Evolutionary conservation across 2,888 invertebrate genomes (phyloP).

Genomic region (Scrobipalpa atriplicella): DNA sequence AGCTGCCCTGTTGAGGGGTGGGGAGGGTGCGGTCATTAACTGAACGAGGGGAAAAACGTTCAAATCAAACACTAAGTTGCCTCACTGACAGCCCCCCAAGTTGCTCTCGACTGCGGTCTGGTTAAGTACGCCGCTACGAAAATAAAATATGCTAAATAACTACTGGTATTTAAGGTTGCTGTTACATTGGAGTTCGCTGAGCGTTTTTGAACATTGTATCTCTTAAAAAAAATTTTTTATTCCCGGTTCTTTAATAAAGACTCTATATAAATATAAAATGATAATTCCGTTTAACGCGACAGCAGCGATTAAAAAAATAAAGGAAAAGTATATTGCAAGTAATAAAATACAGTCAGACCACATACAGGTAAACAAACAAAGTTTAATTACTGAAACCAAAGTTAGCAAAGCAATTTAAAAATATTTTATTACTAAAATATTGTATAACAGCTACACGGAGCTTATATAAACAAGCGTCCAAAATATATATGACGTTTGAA

Average conservation of each 20-base stretch:
- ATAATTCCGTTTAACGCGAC: no score
- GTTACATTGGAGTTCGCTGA: neutral
- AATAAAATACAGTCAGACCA: no score
- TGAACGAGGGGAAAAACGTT: slow-evolving; percentile 64
- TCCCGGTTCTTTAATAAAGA: neutral
- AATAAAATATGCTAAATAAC: slow-evolving; percentile 38
- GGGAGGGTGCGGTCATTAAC: slow-evolving; percentile 26
- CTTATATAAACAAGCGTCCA: no score
- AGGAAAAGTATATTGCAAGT: no score
- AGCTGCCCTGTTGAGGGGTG: slow-evolving; percentile 18
- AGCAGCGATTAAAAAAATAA: no score
- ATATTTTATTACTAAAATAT: no score
- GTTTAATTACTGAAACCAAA: no score
- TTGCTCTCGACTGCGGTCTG: slow-evolving; percentile 44
- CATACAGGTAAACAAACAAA: no score
- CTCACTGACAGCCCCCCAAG: slow-evolving; percentile 55
- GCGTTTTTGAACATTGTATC: neutral
- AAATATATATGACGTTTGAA: no score
- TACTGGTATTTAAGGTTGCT: slow-evolving; percentile 29
- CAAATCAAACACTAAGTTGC: slow-evolving; percentile 70
- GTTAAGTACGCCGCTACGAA: slow-evolving; percentile 37
- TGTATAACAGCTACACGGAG: no score
- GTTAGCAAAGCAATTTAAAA: no score
- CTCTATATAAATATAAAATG: no score
- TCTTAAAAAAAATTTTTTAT: neutral